Percentiles rank a stretch among this genome's conserved stretches.
Conservation (phyloP, 2,113 vertebrate genomes). For the Gymnobelideus leadbeateri region DNA sequence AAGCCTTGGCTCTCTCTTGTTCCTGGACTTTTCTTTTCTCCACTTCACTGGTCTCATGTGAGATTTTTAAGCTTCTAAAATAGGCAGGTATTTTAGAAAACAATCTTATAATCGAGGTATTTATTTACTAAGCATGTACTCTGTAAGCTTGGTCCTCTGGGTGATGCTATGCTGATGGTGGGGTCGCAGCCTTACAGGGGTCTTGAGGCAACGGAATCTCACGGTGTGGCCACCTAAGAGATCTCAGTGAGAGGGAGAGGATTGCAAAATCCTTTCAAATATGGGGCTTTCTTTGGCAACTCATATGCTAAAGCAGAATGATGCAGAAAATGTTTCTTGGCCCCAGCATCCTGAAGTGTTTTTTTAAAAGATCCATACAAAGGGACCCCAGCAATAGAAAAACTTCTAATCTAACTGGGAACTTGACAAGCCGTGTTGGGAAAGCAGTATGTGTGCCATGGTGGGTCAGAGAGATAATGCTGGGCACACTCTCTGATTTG, state of each 20-base stretch:
- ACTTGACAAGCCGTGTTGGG: neutral
- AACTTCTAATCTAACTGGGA: neutral
- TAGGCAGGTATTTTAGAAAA: slow-evolving; percentile 4
- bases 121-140: neutral
- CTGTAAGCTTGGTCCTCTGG: neutral
- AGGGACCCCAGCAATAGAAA: neutral
- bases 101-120: neutral
- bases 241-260: slow-evolving; percentile 6
- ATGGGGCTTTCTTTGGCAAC: neutral
- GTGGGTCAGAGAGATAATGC: neutral
- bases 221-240: neutral
- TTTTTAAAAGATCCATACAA: neutral
- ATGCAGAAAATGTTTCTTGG: neutral
- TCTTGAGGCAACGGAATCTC: neutral
- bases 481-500: neutral
- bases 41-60: neutral
- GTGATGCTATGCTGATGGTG: neutral
- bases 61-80: slow-evolving; percentile 21
- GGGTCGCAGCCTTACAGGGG: neutral
- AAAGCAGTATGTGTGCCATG: neutral
- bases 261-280: neutral
- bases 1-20: neutral
- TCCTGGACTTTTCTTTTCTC: slow-evolving; percentile 11
- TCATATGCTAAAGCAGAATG: neutral
- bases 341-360: neutral